A percentile compares a stretch with the other conserved stretches of the same genome.
These are phyloP conservation scores for Drosophila mettleri DNA, from an alignment of 2,888 invertebrate species.

Conservation along the genomic window DNA sequence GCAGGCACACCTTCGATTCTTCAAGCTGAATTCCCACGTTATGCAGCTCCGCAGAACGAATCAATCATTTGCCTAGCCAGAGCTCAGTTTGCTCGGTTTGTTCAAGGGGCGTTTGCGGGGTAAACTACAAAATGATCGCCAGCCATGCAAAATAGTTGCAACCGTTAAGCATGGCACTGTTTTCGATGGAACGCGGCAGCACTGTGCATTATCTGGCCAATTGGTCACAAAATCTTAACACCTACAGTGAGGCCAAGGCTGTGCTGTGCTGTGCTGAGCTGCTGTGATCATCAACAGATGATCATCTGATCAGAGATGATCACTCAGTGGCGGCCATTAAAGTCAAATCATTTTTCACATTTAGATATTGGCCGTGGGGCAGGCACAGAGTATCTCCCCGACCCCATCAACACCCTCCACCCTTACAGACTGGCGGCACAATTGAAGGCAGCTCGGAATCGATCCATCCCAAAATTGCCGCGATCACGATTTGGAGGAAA, in stretches of 20 bases:
- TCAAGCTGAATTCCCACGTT: constrained; percentile 79
- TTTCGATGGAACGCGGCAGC: constrained; percentile 32
- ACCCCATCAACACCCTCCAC: not conserved
- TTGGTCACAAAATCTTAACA: constrained; percentile 82
- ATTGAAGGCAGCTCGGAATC: constrained; percentile 67
- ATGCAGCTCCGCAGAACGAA: constrained; percentile 65
- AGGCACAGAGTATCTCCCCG: constrained; percentile 25
- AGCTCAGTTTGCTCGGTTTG: constrained; percentile 15
- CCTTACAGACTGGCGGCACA: constrained; percentile 59
- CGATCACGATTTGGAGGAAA: constrained; percentile 76
- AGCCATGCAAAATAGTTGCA: constrained; percentile 62
- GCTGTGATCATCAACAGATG: constrained; percentile 41
- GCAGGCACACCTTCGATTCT: constrained; percentile 75
- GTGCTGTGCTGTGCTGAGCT: too few species aligned
- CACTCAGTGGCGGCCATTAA: constrained; percentile 84
- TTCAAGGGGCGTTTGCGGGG: constrained; percentile 15
- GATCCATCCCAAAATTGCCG: constrained; percentile 72
- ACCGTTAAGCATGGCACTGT: constrained; percentile 47
- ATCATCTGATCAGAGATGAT: constrained; percentile 63
- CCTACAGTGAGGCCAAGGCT: constrained; percentile 68
- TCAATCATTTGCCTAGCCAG: constrained; percentile 71
- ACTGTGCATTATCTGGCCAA: constrained; percentile 53
- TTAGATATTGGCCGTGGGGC: constrained; percentile 68
- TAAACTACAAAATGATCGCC: constrained; percentile 3
- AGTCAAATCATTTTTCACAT: constrained; percentile 85